Base-by-base conservation (phyloP, 1,140 invertebrate genomes). In the Solenopsis fugax region DNA sequence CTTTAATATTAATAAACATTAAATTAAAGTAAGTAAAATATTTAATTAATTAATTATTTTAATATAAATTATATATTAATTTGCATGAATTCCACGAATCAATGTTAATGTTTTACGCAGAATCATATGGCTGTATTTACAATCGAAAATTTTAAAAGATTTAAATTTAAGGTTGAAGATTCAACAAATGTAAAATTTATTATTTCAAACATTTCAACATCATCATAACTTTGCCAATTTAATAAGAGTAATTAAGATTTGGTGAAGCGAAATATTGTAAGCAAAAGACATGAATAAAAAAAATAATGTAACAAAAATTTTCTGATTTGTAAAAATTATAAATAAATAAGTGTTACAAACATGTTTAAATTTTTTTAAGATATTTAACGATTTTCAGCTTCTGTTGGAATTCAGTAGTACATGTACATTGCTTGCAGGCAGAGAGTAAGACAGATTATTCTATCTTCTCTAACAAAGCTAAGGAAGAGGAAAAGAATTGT, bases 291-390 rank as follows among this genome's bases (percentile, higher is more conserved):
- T 58, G 2, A 84, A 18, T 7, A 69, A 16, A 56, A 4, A 6
- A 62, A 75, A 21, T 58, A 16, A 16, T 45, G 9, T 60, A 41
- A 60, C 16, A 16, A 10, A 82, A 16, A 82, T 50, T 21, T 84
- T 75, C 41, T 60, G 41, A 34, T 73, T 75, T 84, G 56, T 60
- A 62, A 75, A 84, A 73, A 73, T 73, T 18, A 45, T 69, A 54
- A 72, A 82, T 82, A 84, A 84, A 84, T 73, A 13, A 50, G 60
- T 84, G 54, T 84, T 75, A n/a, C 41, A 18, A 71, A 58, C 45
- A 50, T 60, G 13, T 29, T 71, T 45, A 7, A 41, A 7, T 4
- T 58, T 12, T 3, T 71, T 1, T n/a, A 41, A 9, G 4, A 67
- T n/a, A 50, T 34, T 48, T 10, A 37, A 34, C 29, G 5, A 48